These are phyloP conservation scores for Laupala kohalensis DNA, from an alignment of 1,140 invertebrate species.

Conservation along the genomic window DNA sequence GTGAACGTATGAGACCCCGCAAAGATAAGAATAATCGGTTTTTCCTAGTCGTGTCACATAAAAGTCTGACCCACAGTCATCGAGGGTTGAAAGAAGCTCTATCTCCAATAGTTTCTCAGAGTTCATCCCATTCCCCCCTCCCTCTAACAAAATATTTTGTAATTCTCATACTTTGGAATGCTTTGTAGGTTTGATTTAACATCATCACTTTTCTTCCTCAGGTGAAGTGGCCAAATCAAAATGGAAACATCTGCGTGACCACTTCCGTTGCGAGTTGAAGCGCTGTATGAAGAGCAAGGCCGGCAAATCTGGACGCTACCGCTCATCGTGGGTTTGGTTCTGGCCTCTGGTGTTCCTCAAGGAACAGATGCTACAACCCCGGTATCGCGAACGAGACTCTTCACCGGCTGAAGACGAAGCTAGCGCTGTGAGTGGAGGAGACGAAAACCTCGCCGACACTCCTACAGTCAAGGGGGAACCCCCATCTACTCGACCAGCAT, in stretches of 20 bases:
- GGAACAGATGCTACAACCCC: constrained; percentile 22
- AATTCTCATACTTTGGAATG: too few relatives aligned
- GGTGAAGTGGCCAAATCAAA: constrained; percentile 26
- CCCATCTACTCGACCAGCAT: not conserved
- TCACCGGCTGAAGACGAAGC: constrained; percentile 25
- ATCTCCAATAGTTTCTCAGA: too few relatives aligned
- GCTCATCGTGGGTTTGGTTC: constrained; percentile 27
- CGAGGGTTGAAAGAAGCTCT: too few relatives aligned
- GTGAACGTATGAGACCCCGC: too few relatives aligned
- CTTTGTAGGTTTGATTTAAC: not conserved
- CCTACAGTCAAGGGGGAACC: constrained; percentile 18
- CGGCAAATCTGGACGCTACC: constrained; percentile 23
- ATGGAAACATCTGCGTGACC: constrained; percentile 25
- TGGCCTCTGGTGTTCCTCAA: constrained; percentile 23
- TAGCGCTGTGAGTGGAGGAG: constrained; percentile 24
- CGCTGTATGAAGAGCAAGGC: constrained; percentile 19
- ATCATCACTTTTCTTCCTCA: constrained; percentile 13
- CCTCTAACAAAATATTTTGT: not conserved
- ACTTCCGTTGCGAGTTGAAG: constrained; percentile 25
- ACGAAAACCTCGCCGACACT: constrained; percentile 23
- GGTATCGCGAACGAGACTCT: constrained; percentile 20
- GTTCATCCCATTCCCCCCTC: too few relatives aligned
- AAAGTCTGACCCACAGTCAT: too few relatives aligned
- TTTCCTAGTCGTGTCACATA: too few relatives aligned
- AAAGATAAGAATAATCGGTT: too few relatives aligned